A percentile compares a stretch with the other conserved stretches of the same genome.
Evolutionary conservation across 2,113 vertebrate genomes (phyloP).

Genomic region (Paramormyrops kingsleyae): DNA sequence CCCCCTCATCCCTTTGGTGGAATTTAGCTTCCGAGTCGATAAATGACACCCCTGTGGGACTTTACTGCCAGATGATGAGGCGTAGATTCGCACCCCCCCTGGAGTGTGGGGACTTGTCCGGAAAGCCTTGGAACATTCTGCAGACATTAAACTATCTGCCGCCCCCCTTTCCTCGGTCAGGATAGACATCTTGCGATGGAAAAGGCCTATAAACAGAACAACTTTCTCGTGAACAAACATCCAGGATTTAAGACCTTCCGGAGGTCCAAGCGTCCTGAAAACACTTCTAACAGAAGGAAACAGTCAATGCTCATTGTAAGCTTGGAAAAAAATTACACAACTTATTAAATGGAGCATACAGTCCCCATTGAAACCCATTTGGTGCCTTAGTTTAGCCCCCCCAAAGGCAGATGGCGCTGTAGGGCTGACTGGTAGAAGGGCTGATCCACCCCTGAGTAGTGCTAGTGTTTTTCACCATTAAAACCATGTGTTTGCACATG

Average conservation of each 20-base stretch:
- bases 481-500: not conserved
- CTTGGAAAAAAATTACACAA: not conserved
- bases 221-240: not conserved
- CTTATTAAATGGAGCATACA: not conserved
- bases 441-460: not conserved
- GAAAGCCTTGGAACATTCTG: not conserved
- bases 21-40: not conserved
- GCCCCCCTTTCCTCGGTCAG: not conserved
- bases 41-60: not conserved
- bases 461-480: not conserved
- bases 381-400: not conserved
- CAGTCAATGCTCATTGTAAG: not conserved
- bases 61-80: not conserved
- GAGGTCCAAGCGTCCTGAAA: not conserved
- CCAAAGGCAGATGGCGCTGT: not conserved
- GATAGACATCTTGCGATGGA: not conserved
- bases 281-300: not conserved
- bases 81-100: not conserved
- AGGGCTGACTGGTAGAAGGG: not conserved
- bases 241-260: not conserved
- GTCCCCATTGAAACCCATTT: not conserved
- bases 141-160: not conserved
- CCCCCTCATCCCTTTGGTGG: not conserved
- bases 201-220: not conserved
- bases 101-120: not conserved